Conservation (phyloP, 2,888 invertebrate species). For the Oeneis ivallda region DNA sequence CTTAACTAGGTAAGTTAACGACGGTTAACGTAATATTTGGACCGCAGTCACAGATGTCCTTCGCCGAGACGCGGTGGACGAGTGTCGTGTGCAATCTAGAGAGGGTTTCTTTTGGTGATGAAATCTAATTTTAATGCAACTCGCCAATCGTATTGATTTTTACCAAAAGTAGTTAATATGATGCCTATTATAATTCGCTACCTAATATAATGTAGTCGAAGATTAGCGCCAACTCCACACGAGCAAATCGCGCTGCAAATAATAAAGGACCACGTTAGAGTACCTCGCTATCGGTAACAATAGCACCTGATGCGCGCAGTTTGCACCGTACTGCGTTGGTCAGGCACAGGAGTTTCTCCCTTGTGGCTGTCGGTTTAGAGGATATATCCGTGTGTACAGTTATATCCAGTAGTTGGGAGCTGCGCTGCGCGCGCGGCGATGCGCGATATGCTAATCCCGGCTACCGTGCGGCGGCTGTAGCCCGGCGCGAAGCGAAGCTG, state of each 20-base stretch:
- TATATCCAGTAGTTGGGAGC: not conserved
- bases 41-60: too few relatives aligned
- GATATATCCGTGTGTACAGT: not conserved
- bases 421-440: conserved; percentile 52
- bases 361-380: not conserved
- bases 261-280: not conserved
- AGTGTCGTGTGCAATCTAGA: too few relatives aligned
- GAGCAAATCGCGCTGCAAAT: conserved; percentile 1
- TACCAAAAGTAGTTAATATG: not conserved
- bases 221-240: not conserved
- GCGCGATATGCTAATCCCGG: conserved; percentile 72
- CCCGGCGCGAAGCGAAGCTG: not conserved
- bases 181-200: not conserved
- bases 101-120: too few relatives aligned
- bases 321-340: not conserved
- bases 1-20: too few relatives aligned
- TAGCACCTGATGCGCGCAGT: not conserved
- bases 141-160: too few relatives aligned
- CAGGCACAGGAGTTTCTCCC: not conserved
- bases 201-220: not conserved
- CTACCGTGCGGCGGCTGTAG: conserved; percentile 57
- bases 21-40: too few relatives aligned
- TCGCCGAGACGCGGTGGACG: too few relatives aligned
- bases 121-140: too few relatives aligned
- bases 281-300: conserved; percentile 2